Base-by-base conservation (phyloP, 2,888 invertebrate species). In the Hypolimnas misippus region DNA sequence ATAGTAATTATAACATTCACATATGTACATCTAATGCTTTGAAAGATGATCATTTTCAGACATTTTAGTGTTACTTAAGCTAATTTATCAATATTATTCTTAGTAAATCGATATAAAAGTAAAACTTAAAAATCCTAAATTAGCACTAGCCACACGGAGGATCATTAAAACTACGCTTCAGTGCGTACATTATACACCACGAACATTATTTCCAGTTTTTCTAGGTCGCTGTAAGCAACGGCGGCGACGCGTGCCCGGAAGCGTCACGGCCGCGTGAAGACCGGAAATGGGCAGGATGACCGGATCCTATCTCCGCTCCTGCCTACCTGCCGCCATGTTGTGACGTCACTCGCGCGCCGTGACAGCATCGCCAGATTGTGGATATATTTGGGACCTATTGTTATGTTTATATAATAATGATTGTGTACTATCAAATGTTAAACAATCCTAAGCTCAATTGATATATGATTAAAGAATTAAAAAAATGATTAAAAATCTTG, bases 251-350 rank as follows among this genome's bases (percentile, higher is more conserved):
- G 87, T 85, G 89, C 78, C 89, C 91, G 92, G 92, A 91, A 89
- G 91, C 91, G 90, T 89, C 91, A 92, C 89, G 90, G 89, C 89
- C 89, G 90, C 89, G 90, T 92, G 92, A 92, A 92, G 91, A 91
- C 92, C 91, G 92, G 92, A 91, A 91, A 92, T 92, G 92, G 91
- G 82, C 91, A 92, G 91, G 91, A 91, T 92, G 92, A 91, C 92
- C 92, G 92, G 90, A 92, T 91, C 89, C 91, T 91, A 92, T 92
- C 92, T 91, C 89, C 88, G 87, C 87, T 87, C 81, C 84, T 85
- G 85, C 83, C 87, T 87, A 86, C 89, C 89, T 86, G 86, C 76
- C 73, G 76, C 76, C 89, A 87, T 89, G 88, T 88, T 88, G 86
- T 89, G 86, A 90, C 87, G 88, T 90, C 89, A 88, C 83, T 70